phyloP scores from a whole-genome alignment of 2,113 vertebrate species.

The Heliornis fulica region DNA sequence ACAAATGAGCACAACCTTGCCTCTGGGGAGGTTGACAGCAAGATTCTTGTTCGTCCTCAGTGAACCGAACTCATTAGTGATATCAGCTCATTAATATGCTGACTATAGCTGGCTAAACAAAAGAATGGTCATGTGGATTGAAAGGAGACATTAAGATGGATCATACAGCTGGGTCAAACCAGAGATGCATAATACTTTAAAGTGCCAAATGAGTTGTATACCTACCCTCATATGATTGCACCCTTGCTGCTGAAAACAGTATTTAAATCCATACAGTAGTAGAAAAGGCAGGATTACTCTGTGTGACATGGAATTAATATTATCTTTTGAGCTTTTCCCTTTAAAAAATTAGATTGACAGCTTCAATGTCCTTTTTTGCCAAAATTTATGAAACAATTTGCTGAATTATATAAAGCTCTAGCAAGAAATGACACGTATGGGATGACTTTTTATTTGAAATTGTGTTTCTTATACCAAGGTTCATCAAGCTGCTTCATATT shows the following conservation, averaged over 20 bases:
- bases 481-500: conserved; percentile 77
- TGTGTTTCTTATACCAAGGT: conserved; percentile 69
- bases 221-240: not conserved
- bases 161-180: not conserved
- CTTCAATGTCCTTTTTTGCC: conserved; percentile 26
- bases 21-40: not conserved
- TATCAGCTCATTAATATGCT: not conserved
- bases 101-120: not conserved
- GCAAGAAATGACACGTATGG: conserved; percentile 66
- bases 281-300: conserved; percentile 34
- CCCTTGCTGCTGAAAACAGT: not conserved
- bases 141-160: not conserved
- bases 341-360: conserved; percentile 38
- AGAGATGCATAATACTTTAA: not conserved
- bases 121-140: not conserved
- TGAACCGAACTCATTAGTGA: not conserved
- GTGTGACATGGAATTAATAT: conserved; percentile 14
- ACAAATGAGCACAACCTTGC: not conserved
- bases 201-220: not conserved
- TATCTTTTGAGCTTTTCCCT: conserved; percentile 34
- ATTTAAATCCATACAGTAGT: conserved; percentile 10
- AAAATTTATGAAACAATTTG: conserved; percentile 65
- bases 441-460: conserved; percentile 70
- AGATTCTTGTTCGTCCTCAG: not conserved
- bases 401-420: conserved; percentile 63